phyloP scores from a whole-genome alignment of 2,888 invertebrate genomes.

The Stenichneumon culpator region DNA sequence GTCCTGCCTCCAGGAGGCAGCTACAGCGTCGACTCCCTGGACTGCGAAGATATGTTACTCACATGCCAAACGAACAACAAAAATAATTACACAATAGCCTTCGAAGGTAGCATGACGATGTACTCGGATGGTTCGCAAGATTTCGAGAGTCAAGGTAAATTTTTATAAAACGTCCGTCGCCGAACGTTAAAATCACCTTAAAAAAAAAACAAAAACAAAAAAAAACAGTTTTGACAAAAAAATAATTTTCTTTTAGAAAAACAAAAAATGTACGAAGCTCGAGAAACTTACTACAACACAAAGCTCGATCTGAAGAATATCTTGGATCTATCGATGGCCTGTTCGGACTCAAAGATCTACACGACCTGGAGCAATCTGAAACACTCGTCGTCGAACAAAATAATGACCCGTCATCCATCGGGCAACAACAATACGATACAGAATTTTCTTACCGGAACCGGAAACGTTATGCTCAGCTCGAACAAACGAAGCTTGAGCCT shows the following conservation, averaged over 20 bases:
- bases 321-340: constrained; percentile 93
- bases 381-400: constrained; percentile 87
- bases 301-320: constrained; percentile 81
- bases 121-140: constrained; percentile 90
- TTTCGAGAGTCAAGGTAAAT: constrained; percentile 82
- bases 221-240: constrained; percentile 49
- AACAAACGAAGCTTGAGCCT: constrained; percentile 91
- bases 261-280: constrained; percentile 80
- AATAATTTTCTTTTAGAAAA: constrained; percentile 77
- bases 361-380: constrained; percentile 96
- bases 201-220: background rate
- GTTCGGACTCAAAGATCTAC: constrained; percentile 93
- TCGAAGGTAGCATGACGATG: constrained; percentile 94
- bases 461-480: constrained; percentile 71
- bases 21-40: constrained; percentile 96
- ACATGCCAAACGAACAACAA: constrained; percentile 96
- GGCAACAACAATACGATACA: constrained; percentile 89
- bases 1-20: constrained; percentile 90
- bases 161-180: background rate
- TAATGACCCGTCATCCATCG: constrained; percentile 89
- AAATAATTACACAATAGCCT: constrained; percentile 97
- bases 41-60: constrained; percentile 95
- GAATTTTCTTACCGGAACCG: constrained; percentile 79
- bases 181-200: background rate
- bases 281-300: constrained; percentile 79